Base-by-base conservation (phyloP, 2,113 vertebrate genomes). In the Bettongia penicillata region DNA sequence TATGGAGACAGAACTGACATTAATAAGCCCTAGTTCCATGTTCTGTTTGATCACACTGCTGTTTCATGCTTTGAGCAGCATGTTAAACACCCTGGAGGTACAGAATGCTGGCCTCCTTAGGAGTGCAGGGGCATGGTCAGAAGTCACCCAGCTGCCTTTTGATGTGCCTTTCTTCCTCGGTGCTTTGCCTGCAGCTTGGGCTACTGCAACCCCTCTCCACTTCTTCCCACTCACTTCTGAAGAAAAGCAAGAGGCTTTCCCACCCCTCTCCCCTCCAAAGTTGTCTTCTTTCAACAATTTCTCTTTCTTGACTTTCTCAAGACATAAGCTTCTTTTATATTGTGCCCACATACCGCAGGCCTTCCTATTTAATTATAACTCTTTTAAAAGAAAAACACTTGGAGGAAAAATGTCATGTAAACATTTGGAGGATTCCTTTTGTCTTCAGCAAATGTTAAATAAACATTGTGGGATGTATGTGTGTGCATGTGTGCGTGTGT, bases 401-500 rank as follows among this genome's bases (percentile, higher is more conserved):
- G 89, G 91, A 96, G 94, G 91, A 51, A 97, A 77, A 94, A 97
- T 91, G 91, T 91, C 96, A 25, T 95, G 90, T 95, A 97, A 97
- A 96, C 28, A 95, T 55, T 97, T 95, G 95, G 95, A 95, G 31
- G 48, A 95, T 94, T 95, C 91, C 92, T 97, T 94, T 94, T 93
- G 90, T 94, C 53, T 89, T 94, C 89, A 89, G 53, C 91, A 97
- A 96, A 9, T 93, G n/a, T n/a, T 90, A 94, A 25, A 24, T n/a
- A 93, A 89, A 28, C 8, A 51, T 94, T 92, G 93, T 90, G 61
- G 11, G 49, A 31, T 5, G 28, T 14, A 25, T 50, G 25, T n/a
- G 68, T 77, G 16, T 43, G 19, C 43, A n/a, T 8, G 6, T 23
- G n/a, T 43, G n/a, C 23, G 37, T 55, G 28, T 19, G 16, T 22